phyloP scores from a whole-genome alignment of 2,888 invertebrate genomes.

The Unio delphinus region DNA sequence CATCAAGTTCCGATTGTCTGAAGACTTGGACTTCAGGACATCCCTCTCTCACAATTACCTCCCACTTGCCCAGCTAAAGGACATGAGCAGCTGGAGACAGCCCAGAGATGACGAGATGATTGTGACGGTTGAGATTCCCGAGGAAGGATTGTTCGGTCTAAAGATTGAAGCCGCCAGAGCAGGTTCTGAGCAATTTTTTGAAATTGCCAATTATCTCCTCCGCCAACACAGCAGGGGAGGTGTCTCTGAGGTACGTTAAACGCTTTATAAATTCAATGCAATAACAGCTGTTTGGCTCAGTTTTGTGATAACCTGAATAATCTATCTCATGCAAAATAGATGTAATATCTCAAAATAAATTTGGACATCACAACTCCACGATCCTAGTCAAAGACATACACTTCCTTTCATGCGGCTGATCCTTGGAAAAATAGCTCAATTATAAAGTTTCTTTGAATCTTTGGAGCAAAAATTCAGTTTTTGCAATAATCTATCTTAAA shows the following conservation, averaged over 20 bases:
- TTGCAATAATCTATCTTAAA: no score
- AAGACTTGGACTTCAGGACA: slow-evolving; percentile 33
- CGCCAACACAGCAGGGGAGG: slow-evolving; percentile 14
- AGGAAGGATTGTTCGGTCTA: slow-evolving; percentile 41
- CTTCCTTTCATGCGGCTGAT: no score
- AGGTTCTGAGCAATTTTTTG: slow-evolving; percentile 26
- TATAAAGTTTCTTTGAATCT: no score
- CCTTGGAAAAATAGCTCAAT: no score
- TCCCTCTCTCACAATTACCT: slow-evolving; percentile 28
- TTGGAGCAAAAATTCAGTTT: no score
- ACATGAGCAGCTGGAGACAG: slow-evolving; percentile 19
- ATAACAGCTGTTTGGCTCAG: no score
- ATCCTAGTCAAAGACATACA: no score
- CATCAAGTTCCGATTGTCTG: slow-evolving; percentile 28
- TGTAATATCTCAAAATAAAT: no score
- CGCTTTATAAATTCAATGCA: not conserved
- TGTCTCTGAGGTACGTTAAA: slow-evolving; percentile 22
- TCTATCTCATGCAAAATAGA: no score
- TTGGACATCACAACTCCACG: no score
- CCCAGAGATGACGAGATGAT: slow-evolving; percentile 13
- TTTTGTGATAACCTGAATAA: no score
- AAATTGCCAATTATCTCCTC: slow-evolving; percentile 43
- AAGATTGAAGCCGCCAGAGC: slow-evolving; percentile 32
- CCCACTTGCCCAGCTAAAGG: slow-evolving; percentile 27
- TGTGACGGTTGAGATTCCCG: slow-evolving; percentile 33